Evolutionary conservation across 2,797 vertebrate species (phyloP).

Genomic region (Rhinogobio ventralis): DNA sequence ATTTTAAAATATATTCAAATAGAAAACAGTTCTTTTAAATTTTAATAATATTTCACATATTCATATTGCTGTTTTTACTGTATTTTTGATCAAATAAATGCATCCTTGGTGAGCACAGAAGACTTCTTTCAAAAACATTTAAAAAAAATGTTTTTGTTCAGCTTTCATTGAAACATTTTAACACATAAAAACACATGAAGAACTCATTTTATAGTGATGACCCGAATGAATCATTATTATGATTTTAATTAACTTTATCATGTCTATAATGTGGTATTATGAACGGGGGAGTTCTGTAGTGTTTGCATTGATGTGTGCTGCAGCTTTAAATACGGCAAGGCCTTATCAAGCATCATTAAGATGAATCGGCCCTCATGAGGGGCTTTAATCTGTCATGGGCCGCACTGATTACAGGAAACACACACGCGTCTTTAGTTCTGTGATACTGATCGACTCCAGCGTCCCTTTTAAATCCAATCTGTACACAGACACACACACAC

Average conservation of each 20-base stretch:
- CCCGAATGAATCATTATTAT: not conserved
- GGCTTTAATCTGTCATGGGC: constrained; percentile 61
- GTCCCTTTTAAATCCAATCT: not conserved
- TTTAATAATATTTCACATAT: too few species aligned
- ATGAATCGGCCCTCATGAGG: constrained; percentile 53
- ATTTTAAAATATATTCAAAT: too few species aligned
- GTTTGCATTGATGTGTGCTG: not conserved
- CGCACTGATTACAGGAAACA: constrained; percentile 69
- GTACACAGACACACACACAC: not conserved
- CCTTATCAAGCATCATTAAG: constrained; percentile 60
- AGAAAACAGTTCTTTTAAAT: too few species aligned
- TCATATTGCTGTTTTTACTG: too few species aligned
- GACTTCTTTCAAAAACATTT: too few species aligned
- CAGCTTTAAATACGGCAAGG: constrained; percentile 52
- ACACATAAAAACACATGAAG: not conserved
- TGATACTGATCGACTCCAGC: not conserved
- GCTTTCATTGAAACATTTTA: not conserved
- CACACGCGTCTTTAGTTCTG: constrained; percentile 56
- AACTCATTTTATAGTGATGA: not conserved
- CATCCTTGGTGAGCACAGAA: too few species aligned
- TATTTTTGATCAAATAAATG: too few species aligned
- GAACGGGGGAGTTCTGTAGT: too few species aligned
- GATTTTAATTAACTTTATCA: not conserved
- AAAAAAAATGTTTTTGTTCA: not conserved
- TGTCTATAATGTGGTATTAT: not conserved